Evolutionary conservation across 2,888 invertebrate genomes (phyloP).

Genomic region (Linnaemya tessellans): DNA sequence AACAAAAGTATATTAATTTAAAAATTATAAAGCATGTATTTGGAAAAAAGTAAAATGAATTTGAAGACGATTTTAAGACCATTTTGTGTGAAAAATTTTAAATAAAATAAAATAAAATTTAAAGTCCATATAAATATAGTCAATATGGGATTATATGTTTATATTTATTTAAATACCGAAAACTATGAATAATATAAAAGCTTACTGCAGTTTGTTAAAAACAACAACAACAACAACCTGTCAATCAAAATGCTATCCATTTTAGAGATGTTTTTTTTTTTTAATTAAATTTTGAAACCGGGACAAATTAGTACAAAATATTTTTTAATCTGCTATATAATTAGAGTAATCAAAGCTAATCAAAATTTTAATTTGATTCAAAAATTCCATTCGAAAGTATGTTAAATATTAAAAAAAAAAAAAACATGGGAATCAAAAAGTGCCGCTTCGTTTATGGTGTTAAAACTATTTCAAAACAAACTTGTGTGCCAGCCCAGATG

Average conservation of each 20-base stretch:
- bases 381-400: slow-evolving; percentile 1
- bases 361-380: slow-evolving; percentile 4
- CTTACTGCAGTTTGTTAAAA: neutral
- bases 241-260: neutral
- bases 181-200: neutral
- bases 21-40: too few species aligned
- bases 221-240: neutral
- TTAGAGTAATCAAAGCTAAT: slow-evolving; percentile 20
- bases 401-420: neutral
- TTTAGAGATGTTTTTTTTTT: neutral
- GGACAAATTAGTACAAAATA: slow-evolving; percentile 7
- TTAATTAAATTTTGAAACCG: slow-evolving; percentile 10
- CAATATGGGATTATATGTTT: too few species aligned
- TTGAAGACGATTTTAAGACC: too few species aligned
- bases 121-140: too few species aligned
- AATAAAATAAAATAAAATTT: too few species aligned
- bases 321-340: neutral
- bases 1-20: too few species aligned
- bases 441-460: slow-evolving; percentile 3
- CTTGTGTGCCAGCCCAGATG: neutral
- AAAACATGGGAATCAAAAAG: neutral
- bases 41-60: too few species aligned
- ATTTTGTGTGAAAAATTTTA: too few species aligned
- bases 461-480: slow-evolving; percentile 33
- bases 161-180: neutral